Conservation (phyloP, 2,888 invertebrate genomes). For the Parasteatoda lunata region DNA sequence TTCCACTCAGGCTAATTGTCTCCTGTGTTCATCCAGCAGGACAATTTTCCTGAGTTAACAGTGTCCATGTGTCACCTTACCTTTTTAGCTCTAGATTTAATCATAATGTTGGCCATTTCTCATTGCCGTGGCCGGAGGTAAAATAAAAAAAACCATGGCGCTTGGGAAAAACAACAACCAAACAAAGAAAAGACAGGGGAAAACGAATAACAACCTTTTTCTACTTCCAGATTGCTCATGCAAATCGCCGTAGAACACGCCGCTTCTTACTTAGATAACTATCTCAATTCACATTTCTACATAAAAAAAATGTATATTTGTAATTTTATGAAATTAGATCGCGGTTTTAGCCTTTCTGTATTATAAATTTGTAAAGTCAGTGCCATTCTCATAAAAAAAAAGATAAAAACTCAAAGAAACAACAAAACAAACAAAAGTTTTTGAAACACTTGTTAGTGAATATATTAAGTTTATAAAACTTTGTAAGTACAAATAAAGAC, state of each 20-base stretch:
- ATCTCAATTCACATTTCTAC: constrained; percentile 60
- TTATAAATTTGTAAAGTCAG: constrained; percentile 52
- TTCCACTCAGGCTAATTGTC: constrained; percentile 37
- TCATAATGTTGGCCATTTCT: constrained; percentile 66
- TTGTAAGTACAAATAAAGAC: constrained; percentile 33
- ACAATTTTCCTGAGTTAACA: constrained; percentile 27
- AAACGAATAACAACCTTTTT: constrained; percentile 12
- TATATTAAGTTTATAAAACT: constrained; percentile 44
- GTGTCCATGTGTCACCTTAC: constrained; percentile 55
- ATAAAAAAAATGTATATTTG: constrained; percentile 62
- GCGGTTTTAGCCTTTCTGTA: constrained; percentile 62
- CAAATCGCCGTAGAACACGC: constrained; percentile 68
- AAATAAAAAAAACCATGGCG: constrained; percentile 43
- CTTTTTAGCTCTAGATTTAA: constrained; percentile 58
- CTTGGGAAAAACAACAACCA: constrained; percentile 35
- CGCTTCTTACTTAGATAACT: constrained; percentile 55
- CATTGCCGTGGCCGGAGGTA: constrained; percentile 52
- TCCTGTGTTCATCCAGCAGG: constrained; percentile 66
- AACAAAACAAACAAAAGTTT: constrained; percentile 17
- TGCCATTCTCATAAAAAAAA: constrained; percentile 28
- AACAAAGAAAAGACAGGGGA: constrained; percentile 7
- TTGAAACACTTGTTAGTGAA: constrained; percentile 42
- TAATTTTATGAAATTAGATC: constrained; percentile 50
- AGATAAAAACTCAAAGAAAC: constrained; percentile 15
- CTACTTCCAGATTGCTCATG: constrained; percentile 53